Evolutionary conservation across 2,888 invertebrate genomes (phyloP).

Genomic region (Rutpela maculata): DNA sequence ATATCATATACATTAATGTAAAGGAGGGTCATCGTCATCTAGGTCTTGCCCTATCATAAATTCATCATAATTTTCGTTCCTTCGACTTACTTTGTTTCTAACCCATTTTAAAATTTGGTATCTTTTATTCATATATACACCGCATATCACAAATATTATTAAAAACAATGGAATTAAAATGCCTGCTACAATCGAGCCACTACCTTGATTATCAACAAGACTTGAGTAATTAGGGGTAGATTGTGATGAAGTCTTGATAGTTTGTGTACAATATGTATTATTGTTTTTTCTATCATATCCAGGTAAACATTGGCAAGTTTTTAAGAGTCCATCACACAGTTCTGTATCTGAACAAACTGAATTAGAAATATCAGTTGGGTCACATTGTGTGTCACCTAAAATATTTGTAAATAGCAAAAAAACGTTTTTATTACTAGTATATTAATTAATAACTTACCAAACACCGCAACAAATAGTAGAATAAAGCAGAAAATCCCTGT

Average conservation of each 20-base stretch:
- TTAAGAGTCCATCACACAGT: slow-evolving; percentile 61
- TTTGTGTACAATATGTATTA: slow-evolving; percentile 53
- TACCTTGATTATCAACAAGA: slow-evolving; percentile 64
- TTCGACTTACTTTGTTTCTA: slow-evolving; percentile 68
- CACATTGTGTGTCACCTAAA: slow-evolving; percentile 58
- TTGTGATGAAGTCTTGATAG: slow-evolving; percentile 46
- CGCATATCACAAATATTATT: slow-evolving; percentile 70
- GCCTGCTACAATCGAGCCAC: slow-evolving; percentile 67
- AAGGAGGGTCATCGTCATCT: slow-evolving; percentile 71
- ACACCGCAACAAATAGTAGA: slow-evolving; percentile 42
- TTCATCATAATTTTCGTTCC: slow-evolving; percentile 72
- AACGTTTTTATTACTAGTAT: slow-evolving; percentile 8
- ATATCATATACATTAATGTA: slow-evolving; percentile 59
- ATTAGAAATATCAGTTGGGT: slow-evolving; percentile 52
- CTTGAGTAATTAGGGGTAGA: slow-evolving; percentile 64
- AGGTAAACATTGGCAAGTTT: slow-evolving; percentile 65
- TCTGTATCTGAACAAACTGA: slow-evolving; percentile 64
- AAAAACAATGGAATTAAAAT: slow-evolving; percentile 69
- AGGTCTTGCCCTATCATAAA: slow-evolving; percentile 73
- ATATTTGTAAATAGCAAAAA: slow-evolving; percentile 35
- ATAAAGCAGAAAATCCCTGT: slow-evolving; percentile 50
- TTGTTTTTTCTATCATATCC: slow-evolving; percentile 61
- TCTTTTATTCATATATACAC: slow-evolving; percentile 67
- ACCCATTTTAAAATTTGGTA: slow-evolving; percentile 68
- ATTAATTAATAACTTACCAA: slow-evolving; percentile 33